phyloP scores from a whole-genome alignment of 2,113 vertebrate genomes.

The Cyrtonyx montezumae region DNA sequence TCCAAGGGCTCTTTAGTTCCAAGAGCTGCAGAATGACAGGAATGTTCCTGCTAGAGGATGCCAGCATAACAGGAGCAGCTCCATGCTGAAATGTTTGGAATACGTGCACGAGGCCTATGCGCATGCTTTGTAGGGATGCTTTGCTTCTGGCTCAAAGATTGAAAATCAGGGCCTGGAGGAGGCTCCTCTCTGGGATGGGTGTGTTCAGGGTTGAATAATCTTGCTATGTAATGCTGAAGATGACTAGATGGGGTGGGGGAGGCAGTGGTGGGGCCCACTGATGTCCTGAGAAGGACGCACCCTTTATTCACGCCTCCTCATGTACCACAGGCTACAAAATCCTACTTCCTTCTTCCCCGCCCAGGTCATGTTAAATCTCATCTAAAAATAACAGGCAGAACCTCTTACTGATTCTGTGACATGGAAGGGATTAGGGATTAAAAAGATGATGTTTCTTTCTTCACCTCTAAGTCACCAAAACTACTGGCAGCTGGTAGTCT shows the following conservation, averaged over 20 bases:
- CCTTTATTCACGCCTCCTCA: slow-evolving; percentile 54
- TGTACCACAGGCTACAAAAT: slow-evolving; percentile 74
- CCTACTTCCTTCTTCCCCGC: slow-evolving; percentile 58
- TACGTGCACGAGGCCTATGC: neutral
- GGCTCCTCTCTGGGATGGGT: slow-evolving; percentile 55
- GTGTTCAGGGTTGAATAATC: slow-evolving; percentile 65
- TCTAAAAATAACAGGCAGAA: slow-evolving; percentile 62
- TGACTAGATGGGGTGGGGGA: slow-evolving; percentile 69
- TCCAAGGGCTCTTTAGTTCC: slow-evolving; percentile 36
- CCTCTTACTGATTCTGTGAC: slow-evolving; percentile 8
- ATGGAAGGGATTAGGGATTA: slow-evolving; percentile 10
- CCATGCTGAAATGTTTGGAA: neutral
- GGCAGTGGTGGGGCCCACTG: slow-evolving; percentile 38
- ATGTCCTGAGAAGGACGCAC: slow-evolving; percentile 53
- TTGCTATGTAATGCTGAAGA: slow-evolving; percentile 58
- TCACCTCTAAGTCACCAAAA: neutral
- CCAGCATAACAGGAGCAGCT: neutral
- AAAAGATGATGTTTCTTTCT: neutral
- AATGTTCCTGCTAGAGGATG: slow-evolving; percentile 40
- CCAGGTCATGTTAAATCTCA: slow-evolving; percentile 40
- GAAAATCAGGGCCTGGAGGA: slow-evolving; percentile 65
- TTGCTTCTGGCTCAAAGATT: slow-evolving; percentile 25
- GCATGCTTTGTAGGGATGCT: slow-evolving; percentile 1
- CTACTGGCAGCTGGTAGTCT: neutral
- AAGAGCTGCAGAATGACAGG: slow-evolving; percentile 47